Evolutionary conservation across 2,113 vertebrate species (phyloP).

Genomic region (Malurus elegans): DNA sequence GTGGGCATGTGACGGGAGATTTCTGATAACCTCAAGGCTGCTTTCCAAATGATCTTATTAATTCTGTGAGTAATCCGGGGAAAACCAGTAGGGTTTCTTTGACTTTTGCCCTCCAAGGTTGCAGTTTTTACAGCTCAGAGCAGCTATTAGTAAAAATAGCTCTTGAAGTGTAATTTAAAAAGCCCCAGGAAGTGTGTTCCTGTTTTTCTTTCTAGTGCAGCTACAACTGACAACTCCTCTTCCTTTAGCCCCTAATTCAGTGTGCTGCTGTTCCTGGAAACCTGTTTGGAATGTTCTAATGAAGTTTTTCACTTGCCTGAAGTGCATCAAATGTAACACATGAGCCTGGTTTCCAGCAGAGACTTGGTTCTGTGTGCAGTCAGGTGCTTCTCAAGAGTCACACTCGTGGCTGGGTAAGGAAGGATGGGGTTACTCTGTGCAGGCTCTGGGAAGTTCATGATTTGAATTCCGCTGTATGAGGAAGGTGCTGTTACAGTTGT

Average conservation of each 20-base stretch:
- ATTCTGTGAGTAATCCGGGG: constrained; percentile 28
- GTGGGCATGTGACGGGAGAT: constrained; percentile 39
- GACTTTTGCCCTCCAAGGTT: constrained; percentile 57
- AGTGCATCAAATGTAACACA: not conserved
- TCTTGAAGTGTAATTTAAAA: constrained; percentile 62
- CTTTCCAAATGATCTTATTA: constrained; percentile 67
- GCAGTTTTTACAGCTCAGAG: constrained; percentile 48
- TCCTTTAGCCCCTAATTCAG: constrained; percentile 7
- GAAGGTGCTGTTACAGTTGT: not conserved
- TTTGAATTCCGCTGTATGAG: not conserved
- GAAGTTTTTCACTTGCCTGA: constrained; percentile 22
- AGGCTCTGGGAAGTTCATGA: not conserved
- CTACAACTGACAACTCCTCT: constrained; percentile 48
- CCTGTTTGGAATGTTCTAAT: constrained; percentile 30
- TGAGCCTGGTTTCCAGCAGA: not conserved
- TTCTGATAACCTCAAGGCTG: constrained; percentile 68
- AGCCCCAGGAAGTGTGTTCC: constrained; percentile 60
- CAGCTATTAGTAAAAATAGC: constrained; percentile 44
- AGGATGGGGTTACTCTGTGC: not conserved
- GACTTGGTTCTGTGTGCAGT: not conserved
- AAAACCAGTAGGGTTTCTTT: constrained; percentile 49
- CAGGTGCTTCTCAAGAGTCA: constrained; percentile 20
- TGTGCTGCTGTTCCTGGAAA: constrained; percentile 7
- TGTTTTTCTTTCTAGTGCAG: constrained; percentile 60
- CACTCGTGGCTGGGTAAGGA: not conserved